These are phyloP conservation scores for Acronicta aceris DNA, from an alignment of 2,888 invertebrate genomes.

Conservation along the genomic window DNA sequence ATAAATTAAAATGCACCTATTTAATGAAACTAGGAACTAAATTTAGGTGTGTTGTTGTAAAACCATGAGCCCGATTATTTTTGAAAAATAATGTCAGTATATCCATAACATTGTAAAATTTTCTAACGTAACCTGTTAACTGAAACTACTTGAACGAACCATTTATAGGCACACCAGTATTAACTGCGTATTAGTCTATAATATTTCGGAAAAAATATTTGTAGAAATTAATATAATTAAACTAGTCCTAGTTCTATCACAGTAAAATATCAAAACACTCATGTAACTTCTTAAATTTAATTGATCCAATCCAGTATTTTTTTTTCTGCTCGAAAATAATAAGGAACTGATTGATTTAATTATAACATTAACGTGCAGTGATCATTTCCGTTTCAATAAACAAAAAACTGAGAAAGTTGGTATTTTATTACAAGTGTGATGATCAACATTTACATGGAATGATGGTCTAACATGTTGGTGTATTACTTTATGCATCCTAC, in stretches of 20 bases:
- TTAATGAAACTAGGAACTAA: constrained; percentile 81
- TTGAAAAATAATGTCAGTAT: constrained; percentile 12
- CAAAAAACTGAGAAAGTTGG: too few relatives aligned
- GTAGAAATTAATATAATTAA: constrained; percentile 61
- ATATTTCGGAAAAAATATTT: constrained; percentile 43
- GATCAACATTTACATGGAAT: constrained; percentile 67
- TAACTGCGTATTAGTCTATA: constrained; percentile 16
- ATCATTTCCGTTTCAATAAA: too few relatives aligned
- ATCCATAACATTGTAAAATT: not conserved
- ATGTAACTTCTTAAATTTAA: constrained; percentile 47
- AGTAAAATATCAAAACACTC: constrained; percentile 83
- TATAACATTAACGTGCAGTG: too few relatives aligned
- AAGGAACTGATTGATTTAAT: too few relatives aligned
- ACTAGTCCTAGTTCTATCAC: constrained; percentile 86
- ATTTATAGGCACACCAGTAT: constrained; percentile 24
- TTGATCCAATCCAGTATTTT: constrained; percentile 35
- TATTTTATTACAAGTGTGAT: not conserved
- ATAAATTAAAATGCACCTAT: constrained; percentile 86
- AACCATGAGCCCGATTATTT: constrained; percentile 39
- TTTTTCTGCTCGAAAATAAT: too few relatives aligned
- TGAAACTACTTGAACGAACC: constrained; percentile 25
- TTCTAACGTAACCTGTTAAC: constrained; percentile 6
- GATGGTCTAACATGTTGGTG: constrained; percentile 53
- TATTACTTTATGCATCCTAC: constrained; percentile 7
- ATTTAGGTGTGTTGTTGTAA: constrained; percentile 33